phyloP scores from a whole-genome alignment of 2,113 vertebrate genomes.

The Bubo bubo region DNA sequence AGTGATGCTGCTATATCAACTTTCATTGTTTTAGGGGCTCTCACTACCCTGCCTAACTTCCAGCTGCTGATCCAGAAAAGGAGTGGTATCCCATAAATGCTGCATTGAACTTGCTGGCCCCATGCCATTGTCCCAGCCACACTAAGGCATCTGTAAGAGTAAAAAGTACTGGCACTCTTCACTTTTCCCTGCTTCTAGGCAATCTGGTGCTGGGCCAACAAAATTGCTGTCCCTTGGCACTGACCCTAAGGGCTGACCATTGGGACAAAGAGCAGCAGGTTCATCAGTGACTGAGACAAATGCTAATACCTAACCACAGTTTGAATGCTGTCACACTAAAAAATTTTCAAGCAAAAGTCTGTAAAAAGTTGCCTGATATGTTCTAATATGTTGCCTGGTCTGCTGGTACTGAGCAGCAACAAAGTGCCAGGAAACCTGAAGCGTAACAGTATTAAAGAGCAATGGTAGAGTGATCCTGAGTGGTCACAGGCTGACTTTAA shows the following conservation, averaged over 20 bases:
- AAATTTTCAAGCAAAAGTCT: neutral
- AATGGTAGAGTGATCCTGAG: neutral
- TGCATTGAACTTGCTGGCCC: neutral
- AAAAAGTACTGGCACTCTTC: neutral
- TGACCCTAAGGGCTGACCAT: neutral
- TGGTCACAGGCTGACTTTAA: neutral
- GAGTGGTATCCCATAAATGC: neutral
- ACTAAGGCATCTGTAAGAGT: neutral
- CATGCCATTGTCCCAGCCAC: rapidly evolving
- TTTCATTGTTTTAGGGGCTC: neutral
- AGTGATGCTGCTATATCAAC: rapidly evolving
- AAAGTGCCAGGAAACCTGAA: neutral
- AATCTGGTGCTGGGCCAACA: neutral
- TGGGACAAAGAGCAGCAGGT: neutral
- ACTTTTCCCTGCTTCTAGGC: neutral
- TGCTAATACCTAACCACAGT: neutral
- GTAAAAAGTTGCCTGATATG: neutral
- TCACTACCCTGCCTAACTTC: neutral
- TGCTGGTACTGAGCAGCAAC: neutral
- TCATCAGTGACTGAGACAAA: neutral
- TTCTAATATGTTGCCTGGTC: neutral
- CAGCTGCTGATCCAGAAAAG: neutral
- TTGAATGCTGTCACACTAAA: neutral
- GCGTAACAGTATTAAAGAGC: neutral
- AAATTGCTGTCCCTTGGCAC: neutral